A percentile compares a stretch with the other conserved stretches of the same genome.
Evolutionary conservation across 2,888 invertebrate genomes (phyloP).

Genomic region (Cephus pygmeus): DNA sequence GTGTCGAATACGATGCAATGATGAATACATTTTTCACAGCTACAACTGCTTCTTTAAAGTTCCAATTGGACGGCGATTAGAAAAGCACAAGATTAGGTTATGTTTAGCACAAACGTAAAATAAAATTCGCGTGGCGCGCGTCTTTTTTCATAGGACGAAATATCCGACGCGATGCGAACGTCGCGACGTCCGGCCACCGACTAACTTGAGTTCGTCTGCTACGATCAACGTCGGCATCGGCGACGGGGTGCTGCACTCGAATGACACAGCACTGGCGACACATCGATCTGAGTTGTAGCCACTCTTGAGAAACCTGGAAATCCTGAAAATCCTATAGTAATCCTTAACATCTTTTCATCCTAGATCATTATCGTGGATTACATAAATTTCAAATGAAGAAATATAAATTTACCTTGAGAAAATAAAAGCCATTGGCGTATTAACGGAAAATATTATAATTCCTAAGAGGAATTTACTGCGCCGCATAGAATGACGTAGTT

Average conservation of each 20-base stretch:
- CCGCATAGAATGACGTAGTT: neutral
- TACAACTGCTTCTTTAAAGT: neutral
- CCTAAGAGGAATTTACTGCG: neutral
- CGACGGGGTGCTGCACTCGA: neutral
- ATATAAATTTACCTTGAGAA: neutral
- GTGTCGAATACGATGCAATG: slow-evolving; percentile 34
- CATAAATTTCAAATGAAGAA: neutral
- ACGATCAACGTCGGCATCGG: neutral
- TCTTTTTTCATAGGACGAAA: neutral
- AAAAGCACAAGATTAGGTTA: neutral
- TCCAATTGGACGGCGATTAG: neutral
- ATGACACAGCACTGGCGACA: neutral
- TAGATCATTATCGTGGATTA: neutral
- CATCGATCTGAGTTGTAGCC: neutral
- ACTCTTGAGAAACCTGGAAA: neutral
- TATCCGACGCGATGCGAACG: slow-evolving; percentile 35
- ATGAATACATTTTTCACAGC: neutral
- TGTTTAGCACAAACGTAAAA: neutral
- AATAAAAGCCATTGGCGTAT: neutral
- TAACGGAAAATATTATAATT: neutral
- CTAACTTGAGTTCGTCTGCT: slow-evolving; percentile 30
- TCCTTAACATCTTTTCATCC: neutral
- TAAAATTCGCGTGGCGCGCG: slow-evolving; percentile 3
- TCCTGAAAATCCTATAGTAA: neutral
- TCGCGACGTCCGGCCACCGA: slow-evolving; percentile 56